These are phyloP conservation scores for Watsonalla binaria DNA, from an alignment of 2,888 invertebrate species.

Conservation along the genomic window DNA sequence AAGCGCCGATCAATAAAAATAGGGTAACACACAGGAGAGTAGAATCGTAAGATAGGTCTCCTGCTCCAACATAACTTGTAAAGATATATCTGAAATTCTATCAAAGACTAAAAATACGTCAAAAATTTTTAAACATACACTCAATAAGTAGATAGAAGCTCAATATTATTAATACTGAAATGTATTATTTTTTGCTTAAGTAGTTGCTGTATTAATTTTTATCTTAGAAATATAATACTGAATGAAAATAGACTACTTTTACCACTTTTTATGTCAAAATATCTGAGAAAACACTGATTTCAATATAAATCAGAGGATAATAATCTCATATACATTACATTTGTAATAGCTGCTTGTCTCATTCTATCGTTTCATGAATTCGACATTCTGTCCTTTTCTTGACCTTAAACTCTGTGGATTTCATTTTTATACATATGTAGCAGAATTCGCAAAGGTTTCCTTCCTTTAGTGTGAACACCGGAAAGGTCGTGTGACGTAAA, in stretches of 20 bases:
- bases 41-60: conserved; percentile 16
- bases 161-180: too few species aligned
- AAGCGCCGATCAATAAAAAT: conserved; percentile 44
- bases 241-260: too few species aligned
- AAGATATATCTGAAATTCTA: too few species aligned
- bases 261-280: too few species aligned
- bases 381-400: conserved; percentile 44
- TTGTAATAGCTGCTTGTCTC: conserved; percentile 40
- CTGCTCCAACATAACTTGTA: too few species aligned
- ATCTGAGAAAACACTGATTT: background rate
- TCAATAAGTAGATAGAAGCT: too few species aligned
- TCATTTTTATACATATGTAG: conserved; percentile 20
- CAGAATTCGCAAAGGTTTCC: conserved; percentile 16
- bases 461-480: background rate
- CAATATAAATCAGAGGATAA: conserved; percentile 18
- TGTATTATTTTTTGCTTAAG: too few species aligned
- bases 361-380: conserved; percentile 30
- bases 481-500: background rate
- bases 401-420: conserved; percentile 65
- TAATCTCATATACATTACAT: conserved; percentile 30
- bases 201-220: too few species aligned
- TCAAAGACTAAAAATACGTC: too few species aligned
- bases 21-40: conserved; percentile 27
- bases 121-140: too few species aligned
- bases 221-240: too few species aligned